phyloP scores from a whole-genome alignment of 1,140 invertebrate genomes.

The Notospermus geniculatus region DNA sequence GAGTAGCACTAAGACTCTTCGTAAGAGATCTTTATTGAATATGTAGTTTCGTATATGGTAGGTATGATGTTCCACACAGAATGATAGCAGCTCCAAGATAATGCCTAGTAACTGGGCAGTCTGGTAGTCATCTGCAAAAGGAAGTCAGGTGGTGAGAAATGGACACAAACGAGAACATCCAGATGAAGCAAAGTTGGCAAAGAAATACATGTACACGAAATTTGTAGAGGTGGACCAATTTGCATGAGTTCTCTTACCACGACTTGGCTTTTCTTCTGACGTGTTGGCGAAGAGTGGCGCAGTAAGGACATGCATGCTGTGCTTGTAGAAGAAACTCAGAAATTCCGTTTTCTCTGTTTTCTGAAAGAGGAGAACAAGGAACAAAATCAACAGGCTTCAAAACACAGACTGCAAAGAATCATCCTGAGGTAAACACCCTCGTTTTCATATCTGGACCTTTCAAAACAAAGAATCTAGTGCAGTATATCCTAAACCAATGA shows the following conservation, averaged over 20 bases:
- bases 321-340: constrained; percentile 97
- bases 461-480: constrained; percentile 8
- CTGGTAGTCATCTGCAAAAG: constrained; percentile 93
- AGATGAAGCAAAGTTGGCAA: not conserved
- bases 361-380: constrained; percentile 36
- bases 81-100: constrained; percentile 94
- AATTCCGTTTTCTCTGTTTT: constrained; percentile 98
- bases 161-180: not conserved
- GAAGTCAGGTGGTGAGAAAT: no score
- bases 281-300: constrained; percentile 89
- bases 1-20: constrained; percentile 92
- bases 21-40: constrained; percentile 92
- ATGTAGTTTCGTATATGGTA: constrained; percentile 99
- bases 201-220: constrained; percentile 5
- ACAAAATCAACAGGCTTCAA: no score
- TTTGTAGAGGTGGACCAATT: not conserved
- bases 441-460: constrained; percentile 11
- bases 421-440: constrained; percentile 12
- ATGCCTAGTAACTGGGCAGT: constrained; percentile 92
- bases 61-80: constrained; percentile 99
- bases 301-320: constrained; percentile 92
- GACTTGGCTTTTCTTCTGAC: constrained; percentile 77
- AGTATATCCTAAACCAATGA: constrained; percentile 3
- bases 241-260: constrained; percentile 58
- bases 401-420: no score